Evolutionary conservation across 30 jellyfish, hydroid and myxozoan species (phyloP).

Genomic region (Morbakka virulenta): DNA sequence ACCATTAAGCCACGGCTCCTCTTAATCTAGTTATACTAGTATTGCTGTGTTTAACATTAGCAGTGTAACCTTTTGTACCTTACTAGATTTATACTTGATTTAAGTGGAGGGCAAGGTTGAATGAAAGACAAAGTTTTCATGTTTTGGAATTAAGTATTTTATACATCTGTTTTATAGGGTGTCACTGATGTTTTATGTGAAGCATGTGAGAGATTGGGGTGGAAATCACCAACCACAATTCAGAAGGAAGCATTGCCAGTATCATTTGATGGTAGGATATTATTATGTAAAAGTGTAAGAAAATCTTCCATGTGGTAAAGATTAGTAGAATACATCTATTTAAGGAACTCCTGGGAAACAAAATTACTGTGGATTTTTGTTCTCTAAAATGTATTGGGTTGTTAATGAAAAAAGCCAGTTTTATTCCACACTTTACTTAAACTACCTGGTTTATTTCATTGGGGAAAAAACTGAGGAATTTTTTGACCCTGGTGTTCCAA

Average conservation of each 20-base stretch:
- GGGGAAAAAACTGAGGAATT: too few species aligned
- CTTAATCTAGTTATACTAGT: too few species aligned
- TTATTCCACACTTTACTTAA: background rate
- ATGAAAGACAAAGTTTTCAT: background rate
- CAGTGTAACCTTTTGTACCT: too few species aligned
- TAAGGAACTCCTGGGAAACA: background rate
- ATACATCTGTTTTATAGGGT: constrained; percentile 57
- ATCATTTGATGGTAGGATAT: constrained; percentile 77
- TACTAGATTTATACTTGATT: too few species aligned
- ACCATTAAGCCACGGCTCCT: too few species aligned
- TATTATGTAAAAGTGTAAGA: background rate
- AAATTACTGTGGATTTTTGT: background rate
- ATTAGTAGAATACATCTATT: background rate
- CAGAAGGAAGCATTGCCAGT: constrained; percentile 94
- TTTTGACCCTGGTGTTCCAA: too few species aligned
- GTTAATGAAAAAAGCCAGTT: background rate
- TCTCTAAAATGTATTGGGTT: background rate
- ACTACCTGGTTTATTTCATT: too few species aligned
- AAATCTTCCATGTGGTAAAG: background rate
- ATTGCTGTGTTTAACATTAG: too few species aligned
- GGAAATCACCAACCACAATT: constrained; percentile 90
- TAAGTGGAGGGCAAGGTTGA: too few species aligned
- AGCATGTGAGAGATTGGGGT: constrained; percentile 89
- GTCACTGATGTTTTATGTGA: constrained; percentile 76
- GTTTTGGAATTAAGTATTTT: background rate